Percentiles rank a stretch among this genome's conserved stretches.
These are phyloP conservation scores for Falco cherrug DNA, from an alignment of 2,797 vertebrate genomes.

Conservation along the genomic window DNA sequence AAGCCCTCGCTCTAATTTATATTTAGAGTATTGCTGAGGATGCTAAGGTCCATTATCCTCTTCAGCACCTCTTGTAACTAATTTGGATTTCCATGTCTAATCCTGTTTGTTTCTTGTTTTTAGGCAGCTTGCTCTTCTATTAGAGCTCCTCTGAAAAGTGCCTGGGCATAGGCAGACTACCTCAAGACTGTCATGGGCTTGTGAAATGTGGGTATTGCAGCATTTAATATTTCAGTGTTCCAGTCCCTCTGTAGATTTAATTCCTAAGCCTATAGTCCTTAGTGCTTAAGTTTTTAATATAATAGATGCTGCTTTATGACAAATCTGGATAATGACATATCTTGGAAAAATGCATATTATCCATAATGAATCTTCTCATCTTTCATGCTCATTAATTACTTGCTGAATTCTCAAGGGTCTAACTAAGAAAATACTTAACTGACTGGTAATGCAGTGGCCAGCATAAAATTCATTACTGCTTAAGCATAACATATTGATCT, in stretches of 20 bases:
- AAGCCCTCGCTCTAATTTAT: not conserved
- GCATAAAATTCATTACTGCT: conserved; percentile 43
- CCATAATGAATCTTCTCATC: not conserved
- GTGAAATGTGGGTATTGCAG: not conserved
- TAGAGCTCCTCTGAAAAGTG: not conserved
- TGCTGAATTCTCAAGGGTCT: conserved; percentile 17
- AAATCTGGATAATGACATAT: not conserved
- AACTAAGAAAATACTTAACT: conserved; percentile 43
- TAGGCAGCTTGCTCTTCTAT: not conserved
- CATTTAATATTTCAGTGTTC: not conserved
- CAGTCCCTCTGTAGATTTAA: not conserved
- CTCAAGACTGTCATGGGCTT: not conserved
- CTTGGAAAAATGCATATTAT: not conserved
- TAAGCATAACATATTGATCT: conserved; percentile 39
- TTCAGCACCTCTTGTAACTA: not conserved
- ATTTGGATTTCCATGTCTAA: not conserved
- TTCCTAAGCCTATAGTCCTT: not conserved
- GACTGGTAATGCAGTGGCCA: conserved; percentile 35
- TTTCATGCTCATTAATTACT: conserved; percentile 54
- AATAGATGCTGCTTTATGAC: not conserved
- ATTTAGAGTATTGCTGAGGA: not conserved
- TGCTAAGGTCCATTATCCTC: not conserved
- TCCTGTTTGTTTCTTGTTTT: not conserved
- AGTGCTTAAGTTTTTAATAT: not conserved
- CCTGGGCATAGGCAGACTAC: not conserved